Conservation (phyloP, 2,797 vertebrate genomes). For the Argentina silus region DNA sequence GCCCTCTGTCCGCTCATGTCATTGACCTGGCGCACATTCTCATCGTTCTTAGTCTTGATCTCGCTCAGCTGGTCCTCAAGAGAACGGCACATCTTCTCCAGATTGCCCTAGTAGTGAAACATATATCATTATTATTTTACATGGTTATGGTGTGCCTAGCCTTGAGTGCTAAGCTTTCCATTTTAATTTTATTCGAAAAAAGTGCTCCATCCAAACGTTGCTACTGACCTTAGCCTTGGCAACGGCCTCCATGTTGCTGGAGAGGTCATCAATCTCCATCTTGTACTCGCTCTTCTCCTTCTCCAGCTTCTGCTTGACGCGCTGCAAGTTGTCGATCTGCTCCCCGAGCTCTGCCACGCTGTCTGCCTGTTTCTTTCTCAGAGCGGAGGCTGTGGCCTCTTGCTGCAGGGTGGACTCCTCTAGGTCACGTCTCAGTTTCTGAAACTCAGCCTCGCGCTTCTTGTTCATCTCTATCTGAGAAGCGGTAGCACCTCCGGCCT, state of each 20-base stretch:
- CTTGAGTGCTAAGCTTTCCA: too few relatives aligned
- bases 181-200: not conserved
- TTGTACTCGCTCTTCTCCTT: constrained; percentile 82
- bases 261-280: constrained; percentile 76
- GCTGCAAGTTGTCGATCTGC: constrained; percentile 81
- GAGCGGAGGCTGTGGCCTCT: constrained; percentile 70
- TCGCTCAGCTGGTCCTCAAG: constrained; percentile 82
- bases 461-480: constrained; percentile 84
- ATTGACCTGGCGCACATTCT: constrained; percentile 65
- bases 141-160: too few relatives aligned
- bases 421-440: constrained; percentile 78
- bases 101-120: constrained; percentile 70
- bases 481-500: constrained; percentile 79
- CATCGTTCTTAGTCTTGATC: constrained; percentile 67
- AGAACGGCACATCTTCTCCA: constrained; percentile 79
- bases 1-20: constrained; percentile 69
- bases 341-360: constrained; percentile 75
- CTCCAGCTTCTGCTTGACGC: constrained; percentile 81
- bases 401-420: constrained; percentile 81
- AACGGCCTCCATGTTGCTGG: constrained; percentile 78
- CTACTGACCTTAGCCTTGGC: constrained; percentile 46
- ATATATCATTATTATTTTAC: not conserved
- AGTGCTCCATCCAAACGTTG: not conserved
- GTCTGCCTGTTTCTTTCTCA: constrained; percentile 81
- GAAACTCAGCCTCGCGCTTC: constrained; percentile 80